Evolutionary conservation across 2,113 vertebrate genomes (phyloP).

Genomic region (Vicugna pacos): DNA sequence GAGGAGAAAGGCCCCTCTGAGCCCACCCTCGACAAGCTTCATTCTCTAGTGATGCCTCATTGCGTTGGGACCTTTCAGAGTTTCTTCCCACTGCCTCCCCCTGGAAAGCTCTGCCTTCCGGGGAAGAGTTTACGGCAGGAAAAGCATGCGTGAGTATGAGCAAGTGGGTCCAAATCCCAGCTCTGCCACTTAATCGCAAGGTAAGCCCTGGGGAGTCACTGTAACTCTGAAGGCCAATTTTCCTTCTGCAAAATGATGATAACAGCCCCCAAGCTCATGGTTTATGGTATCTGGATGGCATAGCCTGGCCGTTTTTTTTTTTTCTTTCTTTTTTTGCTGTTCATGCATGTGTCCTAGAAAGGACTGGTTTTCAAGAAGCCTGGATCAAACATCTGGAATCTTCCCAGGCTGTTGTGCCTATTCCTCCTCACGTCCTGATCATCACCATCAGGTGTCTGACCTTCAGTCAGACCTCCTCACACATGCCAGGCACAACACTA

Average conservation of each 20-base stretch:
- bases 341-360: not conserved
- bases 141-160: not conserved
- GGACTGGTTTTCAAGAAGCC: not conserved
- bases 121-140: not conserved
- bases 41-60: not conserved
- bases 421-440: not conserved
- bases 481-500: not conserved
- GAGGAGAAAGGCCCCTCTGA: not conserved
- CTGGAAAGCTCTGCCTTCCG: not conserved
- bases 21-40: not conserved
- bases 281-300: too few species aligned
- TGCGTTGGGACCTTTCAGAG: not conserved
- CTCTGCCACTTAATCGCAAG: fast-evolving
- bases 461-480: not conserved
- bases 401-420: too few species aligned
- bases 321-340: not conserved
- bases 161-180: not conserved
- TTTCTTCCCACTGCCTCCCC: not conserved
- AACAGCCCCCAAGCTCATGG: not conserved
- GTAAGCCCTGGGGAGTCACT: not conserved
- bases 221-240: not conserved
- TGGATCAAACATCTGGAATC: not conserved
- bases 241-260: not conserved
- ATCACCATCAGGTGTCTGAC: not conserved
- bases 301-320: too few species aligned